Conservation (phyloP, 2,797 vertebrate species). For the Diplodus puntazzo region DNA sequence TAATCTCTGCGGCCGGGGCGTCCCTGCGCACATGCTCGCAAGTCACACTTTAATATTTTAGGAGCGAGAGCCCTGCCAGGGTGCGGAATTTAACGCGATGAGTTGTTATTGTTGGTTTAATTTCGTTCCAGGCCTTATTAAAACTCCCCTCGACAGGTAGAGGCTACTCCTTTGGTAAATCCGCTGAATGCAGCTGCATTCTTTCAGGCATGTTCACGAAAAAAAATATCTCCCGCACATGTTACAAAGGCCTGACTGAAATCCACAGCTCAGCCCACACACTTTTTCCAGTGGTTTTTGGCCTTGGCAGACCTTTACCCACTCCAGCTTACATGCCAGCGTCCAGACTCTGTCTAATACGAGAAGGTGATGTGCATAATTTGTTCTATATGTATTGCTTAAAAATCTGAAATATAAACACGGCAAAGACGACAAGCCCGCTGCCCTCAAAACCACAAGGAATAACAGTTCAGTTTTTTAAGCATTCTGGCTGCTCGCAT, state of each 20-base stretch:
- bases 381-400: constrained; percentile 83
- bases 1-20: constrained; percentile 52
- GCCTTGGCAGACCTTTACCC: constrained; percentile 79
- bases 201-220: constrained; percentile 76
- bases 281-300: constrained; percentile 83
- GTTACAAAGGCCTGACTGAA: constrained; percentile 80
- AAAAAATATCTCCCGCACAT: constrained; percentile 60
- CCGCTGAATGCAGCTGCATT: constrained; percentile 72
- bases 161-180: constrained; percentile 66
- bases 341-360: constrained; percentile 80
- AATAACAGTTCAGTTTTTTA: constrained; percentile 76
- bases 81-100: constrained; percentile 41
- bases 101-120: constrained; percentile 67
- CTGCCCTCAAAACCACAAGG: constrained; percentile 77
- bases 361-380: constrained; percentile 86
- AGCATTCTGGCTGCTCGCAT: constrained; percentile 70
- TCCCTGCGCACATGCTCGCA: constrained; percentile 25
- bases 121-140: constrained; percentile 61
- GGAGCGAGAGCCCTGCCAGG: constrained; percentile 40
- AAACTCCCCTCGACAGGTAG: constrained; percentile 50
- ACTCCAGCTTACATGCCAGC: constrained; percentile 65
- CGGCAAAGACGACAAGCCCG: constrained; percentile 71
- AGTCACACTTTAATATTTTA: constrained; percentile 48
- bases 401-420: constrained; percentile 81
- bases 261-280: constrained; percentile 77